Evolutionary conservation across 2,888 invertebrate genomes (phyloP).

Genomic region (Chrysomela aeneicollis): DNA sequence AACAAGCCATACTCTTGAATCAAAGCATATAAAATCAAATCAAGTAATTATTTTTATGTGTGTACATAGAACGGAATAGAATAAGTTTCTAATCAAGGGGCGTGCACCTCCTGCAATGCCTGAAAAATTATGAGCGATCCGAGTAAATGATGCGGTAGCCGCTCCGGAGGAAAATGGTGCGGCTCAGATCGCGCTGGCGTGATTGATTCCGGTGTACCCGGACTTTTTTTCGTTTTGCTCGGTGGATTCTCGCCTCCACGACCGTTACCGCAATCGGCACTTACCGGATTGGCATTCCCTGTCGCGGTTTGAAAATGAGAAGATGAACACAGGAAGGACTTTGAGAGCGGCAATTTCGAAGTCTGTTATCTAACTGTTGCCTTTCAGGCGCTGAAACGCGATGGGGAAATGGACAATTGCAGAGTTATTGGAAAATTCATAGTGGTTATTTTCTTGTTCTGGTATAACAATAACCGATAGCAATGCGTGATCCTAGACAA

Average conservation of each 20-base stretch:
- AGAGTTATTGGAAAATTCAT: no score
- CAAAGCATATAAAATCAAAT: no score
- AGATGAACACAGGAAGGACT: background rate
- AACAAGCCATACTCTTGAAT: no score
- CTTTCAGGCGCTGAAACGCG: no score
- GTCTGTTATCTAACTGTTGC: background rate
- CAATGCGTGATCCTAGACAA: no score
- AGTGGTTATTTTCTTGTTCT: no score
- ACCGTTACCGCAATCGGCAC: background rate
- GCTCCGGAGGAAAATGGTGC: slow-evolving; percentile 24
- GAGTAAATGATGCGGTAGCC: slow-evolving; percentile 29
- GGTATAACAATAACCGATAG: no score
- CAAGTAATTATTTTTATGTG: no score
- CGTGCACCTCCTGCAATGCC: slow-evolving; percentile 26
- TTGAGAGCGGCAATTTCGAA: background rate
- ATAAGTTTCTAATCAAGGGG: slow-evolving; percentile 17
- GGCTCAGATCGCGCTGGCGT: background rate
- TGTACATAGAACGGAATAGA: background rate
- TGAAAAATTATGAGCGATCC: slow-evolving; percentile 33
- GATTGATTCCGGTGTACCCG: background rate
- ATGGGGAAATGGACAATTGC: no score
- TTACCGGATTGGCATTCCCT: background rate
- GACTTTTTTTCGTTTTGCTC: background rate
- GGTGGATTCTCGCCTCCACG: background rate
- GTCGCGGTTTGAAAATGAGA: background rate